These are phyloP conservation scores for Apotomis capreana DNA, from an alignment of 2,888 invertebrate genomes.

Conservation along the genomic window DNA sequence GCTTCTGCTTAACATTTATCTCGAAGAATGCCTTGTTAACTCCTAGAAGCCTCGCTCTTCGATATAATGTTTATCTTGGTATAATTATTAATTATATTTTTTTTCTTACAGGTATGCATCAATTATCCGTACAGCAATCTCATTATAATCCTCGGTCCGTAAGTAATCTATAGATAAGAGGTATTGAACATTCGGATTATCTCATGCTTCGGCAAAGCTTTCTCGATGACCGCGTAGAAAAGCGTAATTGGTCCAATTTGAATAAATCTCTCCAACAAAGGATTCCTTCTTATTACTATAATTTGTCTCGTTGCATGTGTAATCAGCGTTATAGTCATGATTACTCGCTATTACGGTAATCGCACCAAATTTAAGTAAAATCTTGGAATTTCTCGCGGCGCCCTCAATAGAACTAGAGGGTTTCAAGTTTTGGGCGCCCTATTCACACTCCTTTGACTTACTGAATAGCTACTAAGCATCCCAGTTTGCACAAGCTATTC, in stretches of 20 bases:
- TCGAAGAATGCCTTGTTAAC: not conserved
- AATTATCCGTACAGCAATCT: slow-evolving; percentile 18
- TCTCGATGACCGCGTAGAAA: slow-evolving; percentile 25
- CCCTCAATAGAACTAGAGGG: slow-evolving; percentile 20
- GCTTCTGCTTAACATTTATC: slow-evolving; percentile 30
- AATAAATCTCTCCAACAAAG: slow-evolving; percentile 61
- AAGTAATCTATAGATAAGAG: slow-evolving; percentile 15
- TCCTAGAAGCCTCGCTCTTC: not conserved
- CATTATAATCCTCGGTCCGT: slow-evolving; percentile 15
- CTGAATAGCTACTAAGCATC: slow-evolving; percentile 61
- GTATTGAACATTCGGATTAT: too few species aligned
- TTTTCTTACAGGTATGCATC: slow-evolving; percentile 62
- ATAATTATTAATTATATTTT: slow-evolving; percentile 42
- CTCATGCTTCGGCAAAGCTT: too few species aligned
- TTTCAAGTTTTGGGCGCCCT: slow-evolving; percentile 24
- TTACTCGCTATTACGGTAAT: slow-evolving; percentile 32
- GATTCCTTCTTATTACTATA: slow-evolving; percentile 51
- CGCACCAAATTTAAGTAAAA: slow-evolving; percentile 8
- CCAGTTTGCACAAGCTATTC: slow-evolving; percentile 62
- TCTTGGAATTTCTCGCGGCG: slow-evolving; percentile 27
- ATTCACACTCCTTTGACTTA: slow-evolving; percentile 43
- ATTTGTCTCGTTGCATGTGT: slow-evolving; percentile 48
- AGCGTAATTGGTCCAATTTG: slow-evolving; percentile 67
- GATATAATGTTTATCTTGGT: slow-evolving; percentile 4
- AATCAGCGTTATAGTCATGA: slow-evolving; percentile 25